A percentile compares a stretch with the other conserved stretches of the same genome.
Evolutionary conservation across 2,888 invertebrate genomes (phyloP).

Genomic region (Flabesymbios commensalis): DNA sequence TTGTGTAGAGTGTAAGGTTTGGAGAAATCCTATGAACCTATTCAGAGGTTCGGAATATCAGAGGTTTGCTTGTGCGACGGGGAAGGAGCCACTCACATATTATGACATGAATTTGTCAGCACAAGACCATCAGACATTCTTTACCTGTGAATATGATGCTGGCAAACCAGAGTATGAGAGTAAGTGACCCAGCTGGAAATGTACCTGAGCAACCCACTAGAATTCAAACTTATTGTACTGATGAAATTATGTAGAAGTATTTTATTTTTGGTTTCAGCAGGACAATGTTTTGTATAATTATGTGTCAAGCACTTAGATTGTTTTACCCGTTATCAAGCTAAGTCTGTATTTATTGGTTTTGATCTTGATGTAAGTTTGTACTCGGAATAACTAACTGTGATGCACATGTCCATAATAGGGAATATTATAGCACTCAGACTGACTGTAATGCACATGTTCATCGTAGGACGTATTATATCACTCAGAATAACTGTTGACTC

Average conservation of each 20-base stretch:
- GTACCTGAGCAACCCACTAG: not conserved
- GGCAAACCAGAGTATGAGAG: constrained; percentile 87
- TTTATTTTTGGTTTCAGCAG: no score
- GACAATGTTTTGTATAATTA: no score
- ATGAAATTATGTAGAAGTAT: not conserved
- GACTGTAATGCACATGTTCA: no score
- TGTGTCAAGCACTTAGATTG: no score
- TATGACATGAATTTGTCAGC: constrained; percentile 99
- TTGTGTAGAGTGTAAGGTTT: constrained; percentile 89
- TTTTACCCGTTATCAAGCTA: no score
- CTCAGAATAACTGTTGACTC: no score
- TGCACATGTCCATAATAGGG: no score
- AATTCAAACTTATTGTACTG: not conserved
- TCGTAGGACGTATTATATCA: no score
- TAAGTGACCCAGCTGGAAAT: constrained; percentile 42
- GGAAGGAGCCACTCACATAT: constrained; percentile 93
- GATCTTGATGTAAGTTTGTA: no score
- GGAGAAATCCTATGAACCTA: constrained; percentile 94
- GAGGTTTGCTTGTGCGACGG: constrained; percentile 87
- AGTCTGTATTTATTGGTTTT: no score
- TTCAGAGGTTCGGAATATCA: constrained; percentile 96
- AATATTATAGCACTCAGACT: no score
- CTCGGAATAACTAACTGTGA: no score
- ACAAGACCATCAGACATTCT: constrained; percentile 97
- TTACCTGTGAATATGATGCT: constrained; percentile 86